Evolutionary conservation across 2,113 vertebrate genomes (phyloP), one percentile per base, ranked within the genome.

Genomic region (Elaphurus davidianus): DNA sequence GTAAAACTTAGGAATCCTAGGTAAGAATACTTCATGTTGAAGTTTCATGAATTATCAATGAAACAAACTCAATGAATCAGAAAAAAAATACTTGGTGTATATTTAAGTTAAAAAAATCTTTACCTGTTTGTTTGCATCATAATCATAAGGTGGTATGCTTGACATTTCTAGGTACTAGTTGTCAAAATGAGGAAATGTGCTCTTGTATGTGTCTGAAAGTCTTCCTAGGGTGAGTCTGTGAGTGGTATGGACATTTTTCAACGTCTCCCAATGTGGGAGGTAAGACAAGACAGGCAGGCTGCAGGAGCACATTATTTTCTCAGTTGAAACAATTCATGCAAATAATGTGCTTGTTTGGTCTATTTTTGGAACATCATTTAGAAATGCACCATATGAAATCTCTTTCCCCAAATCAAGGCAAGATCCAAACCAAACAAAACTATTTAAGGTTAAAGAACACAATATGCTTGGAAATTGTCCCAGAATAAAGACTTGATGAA

Each of bases 321-420:
- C 62, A 45, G 0, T 5, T 64, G 94, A 76, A 81, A 10, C 59
- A 81, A 78, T 76, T 36, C 54, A 87, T 60, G 87, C 52, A 92
- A 87, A 92, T 97, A 71, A 96, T 78, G 81, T 76, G 57, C 87
- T 91, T 85, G 3, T 95, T 96, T 81, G 30, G 13, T 95, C 40
- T 95, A 92, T 97, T 97, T 96, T 40, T 76, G 55, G 47, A 96
- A 27, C 19, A 87, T 90, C 71, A 60, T 90, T 97, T 95, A 86
- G 74, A 97, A 93, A 88, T 50, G 17, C 14, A 96, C 30, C 90
- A 86, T 87, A 90, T 92, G 47, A 97, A 92, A 90, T 93, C 30
- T 94, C 95, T 82, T 76, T 16, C 30, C 30, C 27, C 9, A 90
- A 84, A 62, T 95, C 19, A 94, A 95, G 52, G 16, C 36, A 96